Evolutionary conservation across 2,113 vertebrate species (phyloP).

Genomic region (Tinamus guttatus): DNA sequence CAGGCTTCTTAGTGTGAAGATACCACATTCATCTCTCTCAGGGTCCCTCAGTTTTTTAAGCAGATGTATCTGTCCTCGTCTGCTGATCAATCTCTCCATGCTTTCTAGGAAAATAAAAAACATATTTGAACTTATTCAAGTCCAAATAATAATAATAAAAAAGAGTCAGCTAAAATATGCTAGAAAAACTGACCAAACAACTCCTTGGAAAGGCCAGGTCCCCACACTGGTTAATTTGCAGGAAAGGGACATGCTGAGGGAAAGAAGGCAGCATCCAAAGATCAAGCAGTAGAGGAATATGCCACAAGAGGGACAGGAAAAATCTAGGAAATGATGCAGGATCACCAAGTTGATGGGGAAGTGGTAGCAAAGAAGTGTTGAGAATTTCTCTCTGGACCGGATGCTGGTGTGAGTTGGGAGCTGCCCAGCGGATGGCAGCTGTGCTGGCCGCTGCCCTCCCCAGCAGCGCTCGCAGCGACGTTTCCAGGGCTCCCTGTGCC

Average conservation of each 20-base stretch:
- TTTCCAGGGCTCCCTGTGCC: neutral
- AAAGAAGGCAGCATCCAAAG: neutral
- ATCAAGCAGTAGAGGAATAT: neutral
- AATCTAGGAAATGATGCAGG: neutral
- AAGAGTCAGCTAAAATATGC: neutral
- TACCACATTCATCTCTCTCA: neutral
- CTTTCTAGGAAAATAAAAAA: neutral
- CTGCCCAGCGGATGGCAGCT: neutral
- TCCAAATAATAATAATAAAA: slow-evolving; percentile 12
- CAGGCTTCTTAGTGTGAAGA: neutral
- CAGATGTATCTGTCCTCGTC: neutral
- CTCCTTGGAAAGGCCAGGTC: neutral
- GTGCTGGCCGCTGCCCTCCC: neutral
- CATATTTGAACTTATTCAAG: neutral
- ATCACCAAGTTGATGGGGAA: neutral
- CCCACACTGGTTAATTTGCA: neutral
- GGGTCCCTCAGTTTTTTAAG: neutral
- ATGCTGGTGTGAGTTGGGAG: neutral
- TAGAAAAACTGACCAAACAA: neutral
- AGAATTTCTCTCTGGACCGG: neutral
- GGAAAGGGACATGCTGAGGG: neutral
- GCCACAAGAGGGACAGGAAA: neutral
- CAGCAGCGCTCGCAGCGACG: neutral
- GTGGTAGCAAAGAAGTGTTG: neutral
- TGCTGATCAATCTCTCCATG: neutral